A percentile compares a stretch with the other conserved stretches of the same genome.
These are phyloP conservation scores for Harlomillsia oculata DNA, from an alignment of 1,140 invertebrate genomes.

Conservation along the genomic window DNA sequence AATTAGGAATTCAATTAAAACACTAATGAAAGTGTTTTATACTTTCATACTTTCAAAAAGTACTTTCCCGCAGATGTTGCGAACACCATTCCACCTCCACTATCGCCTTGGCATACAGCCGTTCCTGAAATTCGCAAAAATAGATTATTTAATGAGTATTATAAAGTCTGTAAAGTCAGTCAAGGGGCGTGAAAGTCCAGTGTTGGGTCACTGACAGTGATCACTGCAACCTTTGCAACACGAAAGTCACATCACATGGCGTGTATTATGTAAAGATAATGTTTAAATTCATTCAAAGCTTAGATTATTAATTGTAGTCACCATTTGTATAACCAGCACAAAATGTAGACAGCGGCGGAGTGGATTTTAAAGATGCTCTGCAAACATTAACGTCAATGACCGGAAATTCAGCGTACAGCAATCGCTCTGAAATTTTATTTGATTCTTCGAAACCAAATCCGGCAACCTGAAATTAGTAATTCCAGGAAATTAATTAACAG, in stretches of 20 bases:
- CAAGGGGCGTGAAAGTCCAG: neutral
- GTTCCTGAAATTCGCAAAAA: neutral
- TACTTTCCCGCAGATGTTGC: no score
- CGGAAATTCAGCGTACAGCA: conserved; percentile 4
- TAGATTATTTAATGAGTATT: neutral
- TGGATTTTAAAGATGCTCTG: conserved; percentile 1
- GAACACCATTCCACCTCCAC: conserved; percentile 2
- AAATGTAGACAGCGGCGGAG: conserved; percentile 3
- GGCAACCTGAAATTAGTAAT: conserved; percentile 3
- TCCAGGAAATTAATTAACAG: neutral
- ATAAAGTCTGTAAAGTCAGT: neutral
- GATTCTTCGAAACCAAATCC: conserved; percentile 11
- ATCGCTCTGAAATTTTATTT: neutral
- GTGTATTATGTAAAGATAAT: neutral
- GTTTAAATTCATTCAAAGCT: neutral
- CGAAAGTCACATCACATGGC: neutral
- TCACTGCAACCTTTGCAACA: no score
- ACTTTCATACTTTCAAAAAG: no score
- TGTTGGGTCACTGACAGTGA: no score
- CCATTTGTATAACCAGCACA: conserved; percentile 22
- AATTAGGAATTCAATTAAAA: no score
- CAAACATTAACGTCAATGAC: conserved; percentile 1
- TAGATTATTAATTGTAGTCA: neutral
- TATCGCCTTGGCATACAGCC: conserved; percentile 6
- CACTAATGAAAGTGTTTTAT: no score